A percentile compares a stretch with the other conserved stretches of the same genome.
Conservation (phyloP, 1,140 invertebrate species). For the Arion vulgaris region DNA sequence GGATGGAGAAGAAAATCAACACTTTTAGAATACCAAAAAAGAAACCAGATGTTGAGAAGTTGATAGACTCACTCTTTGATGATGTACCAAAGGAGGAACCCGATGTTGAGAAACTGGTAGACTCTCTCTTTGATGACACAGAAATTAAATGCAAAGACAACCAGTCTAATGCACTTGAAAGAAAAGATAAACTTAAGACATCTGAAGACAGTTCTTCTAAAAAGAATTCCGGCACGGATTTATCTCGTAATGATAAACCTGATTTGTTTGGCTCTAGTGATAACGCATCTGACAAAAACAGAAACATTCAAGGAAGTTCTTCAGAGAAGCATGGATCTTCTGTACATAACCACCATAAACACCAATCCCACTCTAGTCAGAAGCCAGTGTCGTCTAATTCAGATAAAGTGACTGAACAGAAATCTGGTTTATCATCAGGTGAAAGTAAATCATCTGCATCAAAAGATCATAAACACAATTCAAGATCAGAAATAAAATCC, state of each 20-base stretch:
- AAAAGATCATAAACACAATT: too few species aligned
- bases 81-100: not conserved
- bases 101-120: conserved; percentile 20
- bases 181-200: not conserved
- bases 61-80: conserved; percentile 39
- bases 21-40: conserved; percentile 30
- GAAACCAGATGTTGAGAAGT: conserved; percentile 2
- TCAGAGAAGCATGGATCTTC: not conserved
- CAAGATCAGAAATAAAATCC: too few species aligned
- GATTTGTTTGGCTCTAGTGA: not conserved
- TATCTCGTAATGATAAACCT: not conserved
- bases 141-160: not conserved
- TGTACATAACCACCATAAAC: not conserved
- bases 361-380: not conserved
- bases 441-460: too few species aligned
- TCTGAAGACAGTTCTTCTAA: not conserved
- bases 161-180: not conserved
- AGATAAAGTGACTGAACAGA: too few species aligned
- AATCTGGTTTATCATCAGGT: too few species aligned
- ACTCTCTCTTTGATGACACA: conserved; percentile 37
- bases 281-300: not conserved
- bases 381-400: not conserved
- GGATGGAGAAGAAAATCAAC: conserved; percentile 14
- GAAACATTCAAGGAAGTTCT: not conserved
- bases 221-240: not conserved